These are phyloP conservation scores for Thunnus maccoyii DNA, from an alignment of 2,113 vertebrate species.

Conservation along the genomic window DNA sequence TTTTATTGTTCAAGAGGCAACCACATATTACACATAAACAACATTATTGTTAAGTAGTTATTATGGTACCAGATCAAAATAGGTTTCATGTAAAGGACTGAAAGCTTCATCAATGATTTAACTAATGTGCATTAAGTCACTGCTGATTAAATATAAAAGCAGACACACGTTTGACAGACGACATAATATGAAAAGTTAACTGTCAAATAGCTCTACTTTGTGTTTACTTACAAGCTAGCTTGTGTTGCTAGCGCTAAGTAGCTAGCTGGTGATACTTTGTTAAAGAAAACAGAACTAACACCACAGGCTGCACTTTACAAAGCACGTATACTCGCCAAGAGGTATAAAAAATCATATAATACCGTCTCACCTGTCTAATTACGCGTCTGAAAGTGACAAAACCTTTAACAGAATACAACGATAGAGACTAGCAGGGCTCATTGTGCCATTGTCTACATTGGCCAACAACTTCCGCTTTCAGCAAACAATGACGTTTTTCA, in stretches of 20 bases:
- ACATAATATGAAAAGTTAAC: neutral
- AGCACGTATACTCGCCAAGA: accelerated
- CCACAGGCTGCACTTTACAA: neutral
- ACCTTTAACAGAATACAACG: neutral
- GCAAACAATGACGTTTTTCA: neutral
- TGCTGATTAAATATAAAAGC: neutral
- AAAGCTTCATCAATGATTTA: too few relatives aligned
- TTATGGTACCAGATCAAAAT: too few relatives aligned
- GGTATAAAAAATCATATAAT: too few relatives aligned
- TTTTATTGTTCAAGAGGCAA: too few relatives aligned
- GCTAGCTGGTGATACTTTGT: constrained; percentile 6
- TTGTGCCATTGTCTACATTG: constrained; percentile 5
- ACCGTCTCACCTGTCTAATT: constrained; percentile 32
- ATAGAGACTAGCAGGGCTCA: neutral
- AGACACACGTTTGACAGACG: neutral
- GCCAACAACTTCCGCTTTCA: constrained; percentile 33
- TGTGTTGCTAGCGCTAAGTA: constrained; percentile 38
- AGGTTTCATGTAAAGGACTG: too few relatives aligned
- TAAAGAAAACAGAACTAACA: neutral
- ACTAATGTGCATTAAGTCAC: too few relatives aligned
- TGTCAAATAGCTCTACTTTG: neutral
- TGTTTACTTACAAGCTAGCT: constrained; percentile 34
- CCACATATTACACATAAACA: too few relatives aligned
- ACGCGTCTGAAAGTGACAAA: neutral
- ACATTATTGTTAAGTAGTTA: too few relatives aligned